These are phyloP conservation scores for Chiloscyllium punctatum DNA, from an alignment of 2,797 vertebrate species.

Conservation along the genomic window DNA sequence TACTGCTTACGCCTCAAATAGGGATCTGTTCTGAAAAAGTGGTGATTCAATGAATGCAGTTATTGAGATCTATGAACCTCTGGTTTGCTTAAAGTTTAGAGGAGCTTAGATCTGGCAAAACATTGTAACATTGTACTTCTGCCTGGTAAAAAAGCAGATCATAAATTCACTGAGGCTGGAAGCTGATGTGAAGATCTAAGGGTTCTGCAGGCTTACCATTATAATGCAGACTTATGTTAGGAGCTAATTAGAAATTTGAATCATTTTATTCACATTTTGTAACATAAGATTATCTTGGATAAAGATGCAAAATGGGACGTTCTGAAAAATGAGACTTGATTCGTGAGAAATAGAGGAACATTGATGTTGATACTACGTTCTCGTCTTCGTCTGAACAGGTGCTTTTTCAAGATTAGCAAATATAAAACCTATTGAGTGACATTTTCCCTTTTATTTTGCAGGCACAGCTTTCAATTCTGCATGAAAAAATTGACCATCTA, in stretches of 20 bases:
- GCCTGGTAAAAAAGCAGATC: background rate
- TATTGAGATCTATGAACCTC: background rate
- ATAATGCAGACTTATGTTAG: background rate
- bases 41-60: background rate
- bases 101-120: background rate
- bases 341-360: background rate
- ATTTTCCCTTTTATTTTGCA: constrained; percentile 45
- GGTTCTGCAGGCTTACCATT: background rate
- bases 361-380: no score
- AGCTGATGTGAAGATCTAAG: background rate
- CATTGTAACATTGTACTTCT: background rate
- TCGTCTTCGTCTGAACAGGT: background rate
- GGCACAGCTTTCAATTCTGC: constrained; percentile 77
- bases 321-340: background rate
- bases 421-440: background rate
- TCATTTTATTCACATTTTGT: background rate
- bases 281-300: background rate
- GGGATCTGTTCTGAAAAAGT: background rate
- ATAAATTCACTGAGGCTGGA: background rate
- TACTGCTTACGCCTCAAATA: background rate
- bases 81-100: background rate
- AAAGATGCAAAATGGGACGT: background rate
- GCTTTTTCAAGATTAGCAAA: background rate
- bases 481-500: constrained; percentile 82
- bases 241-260: background rate